Percentiles rank a stretch among this genome's conserved stretches.
phyloP scores from a whole-genome alignment of 2,888 invertebrate genomes.

The Panzeria rudis region DNA sequence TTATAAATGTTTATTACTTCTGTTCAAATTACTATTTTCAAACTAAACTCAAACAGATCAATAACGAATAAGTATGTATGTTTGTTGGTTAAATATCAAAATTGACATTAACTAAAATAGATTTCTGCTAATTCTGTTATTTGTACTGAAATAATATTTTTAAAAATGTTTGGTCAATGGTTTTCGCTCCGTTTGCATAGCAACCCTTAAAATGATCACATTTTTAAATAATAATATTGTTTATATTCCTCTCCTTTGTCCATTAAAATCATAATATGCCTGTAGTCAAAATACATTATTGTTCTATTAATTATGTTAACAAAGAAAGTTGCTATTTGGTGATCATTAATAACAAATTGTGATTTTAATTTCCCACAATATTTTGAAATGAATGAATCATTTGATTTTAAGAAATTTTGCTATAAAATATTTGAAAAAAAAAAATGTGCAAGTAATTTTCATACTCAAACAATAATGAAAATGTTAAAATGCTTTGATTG shows the following conservation, averaged over 20 bases:
- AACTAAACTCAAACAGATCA: conserved; percentile 1
- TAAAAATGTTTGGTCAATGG: not conserved
- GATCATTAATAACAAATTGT: conserved; percentile 23
- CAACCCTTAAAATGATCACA: not conserved
- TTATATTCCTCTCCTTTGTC: not conserved
- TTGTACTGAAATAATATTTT: not conserved
- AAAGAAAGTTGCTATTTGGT: not conserved
- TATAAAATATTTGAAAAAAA: not conserved
- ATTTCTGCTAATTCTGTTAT: not conserved
- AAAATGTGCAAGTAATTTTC: conserved; percentile 31
- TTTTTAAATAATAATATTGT: no score
- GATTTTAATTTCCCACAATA: conserved; percentile 5
- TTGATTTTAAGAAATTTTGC: conserved; percentile 1
- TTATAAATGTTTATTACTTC: conserved; percentile 2
- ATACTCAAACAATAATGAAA: not conserved
- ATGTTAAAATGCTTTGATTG: conserved; percentile 3
- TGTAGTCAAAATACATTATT: not conserved
- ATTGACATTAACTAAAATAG: not conserved
- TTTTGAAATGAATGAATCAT: conserved; percentile 2
- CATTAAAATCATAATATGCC: not conserved
- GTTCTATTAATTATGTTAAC: not conserved
- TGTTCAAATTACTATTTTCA: not conserved
- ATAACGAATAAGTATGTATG: not conserved
- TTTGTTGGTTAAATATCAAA: not conserved
- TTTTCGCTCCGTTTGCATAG: not conserved